A percentile compares a stretch with the other conserved stretches of the same genome.
These are phyloP conservation scores for Cerastis rubricosa DNA, from an alignment of 2,888 invertebrate species.

Conservation along the genomic window DNA sequence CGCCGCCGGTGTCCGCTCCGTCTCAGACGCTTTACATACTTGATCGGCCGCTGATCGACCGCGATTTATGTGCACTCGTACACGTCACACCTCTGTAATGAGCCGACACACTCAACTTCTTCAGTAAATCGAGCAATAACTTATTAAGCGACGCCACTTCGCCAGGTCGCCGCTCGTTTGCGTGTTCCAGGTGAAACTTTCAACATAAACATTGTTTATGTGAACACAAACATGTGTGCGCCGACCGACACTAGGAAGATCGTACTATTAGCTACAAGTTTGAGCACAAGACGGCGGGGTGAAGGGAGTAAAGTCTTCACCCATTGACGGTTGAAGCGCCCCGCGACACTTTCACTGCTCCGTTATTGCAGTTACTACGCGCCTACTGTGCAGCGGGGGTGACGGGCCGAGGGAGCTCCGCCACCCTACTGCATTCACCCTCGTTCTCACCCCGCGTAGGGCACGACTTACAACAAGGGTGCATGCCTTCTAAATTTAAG, in stretches of 20 bases:
- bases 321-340: constrained; percentile 90
- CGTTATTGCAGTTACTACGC: constrained; percentile 91
- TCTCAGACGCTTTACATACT: constrained; percentile 75
- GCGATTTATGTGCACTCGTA: constrained; percentile 45
- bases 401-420: constrained; percentile 75
- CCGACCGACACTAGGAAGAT: constrained; percentile 75
- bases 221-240: constrained; percentile 69
- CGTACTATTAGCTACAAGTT: constrained; percentile 88
- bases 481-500: constrained; percentile 83
- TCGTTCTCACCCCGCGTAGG: constrained; percentile 80
- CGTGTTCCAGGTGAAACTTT: constrained; percentile 57
- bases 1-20: constrained; percentile 66
- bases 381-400: constrained; percentile 86
- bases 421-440: constrained; percentile 88
- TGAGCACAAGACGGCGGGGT: constrained; percentile 88
- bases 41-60: constrained; percentile 67
- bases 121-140: constrained; percentile 31
- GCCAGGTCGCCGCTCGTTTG: constrained; percentile 43
- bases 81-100: constrained; percentile 43
- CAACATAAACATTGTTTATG: constrained; percentile 59
- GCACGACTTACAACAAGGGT: constrained; percentile 83
- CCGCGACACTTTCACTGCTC: constrained; percentile 91
- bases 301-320: constrained; percentile 89
- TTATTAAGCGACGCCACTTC: constrained; percentile 32
- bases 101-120: constrained; percentile 39